Base-by-base conservation (phyloP, 2,888 invertebrate genomes). In the Drosophila picticornis region DNA sequence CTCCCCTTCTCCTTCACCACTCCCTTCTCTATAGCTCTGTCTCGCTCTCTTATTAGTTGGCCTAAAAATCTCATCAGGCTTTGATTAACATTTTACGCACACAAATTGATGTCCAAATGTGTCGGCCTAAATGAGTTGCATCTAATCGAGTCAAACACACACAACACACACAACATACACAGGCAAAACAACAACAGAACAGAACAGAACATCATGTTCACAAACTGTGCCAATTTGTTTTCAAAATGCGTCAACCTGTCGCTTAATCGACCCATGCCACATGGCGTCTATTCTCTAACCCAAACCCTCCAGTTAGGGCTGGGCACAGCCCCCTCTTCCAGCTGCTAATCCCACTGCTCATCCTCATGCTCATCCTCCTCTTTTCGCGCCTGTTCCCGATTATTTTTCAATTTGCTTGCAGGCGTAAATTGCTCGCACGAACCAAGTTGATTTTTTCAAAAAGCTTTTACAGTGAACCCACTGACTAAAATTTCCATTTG, bases 151-250 rank as follows among this genome's bases (percentile, higher is more conserved):
- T 90, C 88, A 90, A 53, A 16, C 13, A 1, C 22, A 22, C 46
- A n/a, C 40, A 40, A 0, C 19, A 2, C 9, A 4, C 9, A 3
- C 22, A 7, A 13, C 13, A 22, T 7, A 13, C 22, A 46, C 43
- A 10, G 1, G 4, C n/a, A n/a, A n/a, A n/a, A n/a, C n/a, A n/a
- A n/a, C 46, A 48, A 51, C 25, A 53, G 27, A 70, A 38, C 56
- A 77, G n/a, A n/a, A 60, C 56, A 68, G 16, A 34, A 36, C 40
- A 43, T 62, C 66, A 82, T 62, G 58, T 74, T 66, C 84, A 86
- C 90, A 85, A 85, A 85, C 85, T 85, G 85, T 85, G 90, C 90
- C 85, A 90, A 85, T 85, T 90, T 85, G 88, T 88, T 90, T 85
- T 90, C 46, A 90, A 90, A 85, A 90, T 85, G 90, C 85, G 88